Evolutionary conservation across 2,888 invertebrate species (phyloP), one percentile per base, ranked within the genome.

Genomic region (Drosophila nr. fundita): DNA sequence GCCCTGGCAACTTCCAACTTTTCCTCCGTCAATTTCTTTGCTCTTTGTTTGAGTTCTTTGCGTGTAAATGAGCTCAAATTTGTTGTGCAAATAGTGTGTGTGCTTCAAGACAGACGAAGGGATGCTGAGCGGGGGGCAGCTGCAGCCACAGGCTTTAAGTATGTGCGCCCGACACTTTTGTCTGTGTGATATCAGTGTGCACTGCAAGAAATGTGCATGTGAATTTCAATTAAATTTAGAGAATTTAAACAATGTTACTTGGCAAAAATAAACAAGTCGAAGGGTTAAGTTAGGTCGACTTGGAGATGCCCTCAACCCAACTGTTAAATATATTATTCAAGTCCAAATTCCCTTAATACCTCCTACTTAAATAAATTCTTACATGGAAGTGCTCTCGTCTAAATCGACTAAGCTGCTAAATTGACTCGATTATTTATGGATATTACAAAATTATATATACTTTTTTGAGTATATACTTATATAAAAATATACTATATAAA

Each of bases 51-150:
- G 59, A 67, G 70, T 58, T 73, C 69, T 58, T 83, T 79, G 74
- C 76, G 78, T 87, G 86, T 87, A 89, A 87, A 87, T 87, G 87
- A 87, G 89, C 84, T 88, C 58, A 80, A 87, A 85, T 89, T 89
- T 89, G 85, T 72, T 86, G 74, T 62, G 61, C 87, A 87, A 87
- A 89, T 68, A 87, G 58, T 64, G 62, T 64, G 60, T 68, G 54
- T 60, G 73, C 61, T 71, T 72, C 59, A 62, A 65, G 71, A 18
- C 42, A 11, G 49, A n/a, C 29, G 4, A 24, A 2, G 21, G 2
- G 42, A 10, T 4, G 18, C 6, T 10, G n/a, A 36, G 4, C 27
- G 10, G 2, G 24, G n/a, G n/a, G n/a, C 0, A 29, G 29, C 29
- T n/a, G 42, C 52, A 42, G 11, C 13, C 55, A 42, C 18, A 62